Evolutionary conservation across 2,888 invertebrate genomes (phyloP).

Genomic region (Lepidonotus clava): DNA sequence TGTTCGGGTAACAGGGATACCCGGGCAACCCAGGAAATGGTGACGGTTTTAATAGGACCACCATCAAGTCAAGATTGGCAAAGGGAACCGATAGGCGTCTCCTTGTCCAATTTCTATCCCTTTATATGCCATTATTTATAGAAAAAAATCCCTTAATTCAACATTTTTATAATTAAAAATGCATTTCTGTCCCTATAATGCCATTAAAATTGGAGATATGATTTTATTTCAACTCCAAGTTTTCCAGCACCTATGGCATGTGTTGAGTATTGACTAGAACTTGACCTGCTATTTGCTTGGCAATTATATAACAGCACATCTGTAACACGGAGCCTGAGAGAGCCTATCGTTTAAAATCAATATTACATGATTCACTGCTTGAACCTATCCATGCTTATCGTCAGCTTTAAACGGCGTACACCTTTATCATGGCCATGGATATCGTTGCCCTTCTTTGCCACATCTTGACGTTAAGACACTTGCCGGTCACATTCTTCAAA

Average conservation of each 20-base stretch:
- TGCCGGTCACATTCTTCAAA: neutral
- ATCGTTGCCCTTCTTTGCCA: conserved; percentile 35
- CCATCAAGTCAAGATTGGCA: conserved; percentile 51
- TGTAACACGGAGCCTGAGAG: too few species aligned
- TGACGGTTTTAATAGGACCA: neutral
- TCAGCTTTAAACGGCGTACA: too few species aligned
- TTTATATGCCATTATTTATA: neutral
- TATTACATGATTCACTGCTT: too few species aligned
- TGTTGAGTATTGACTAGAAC: neutral
- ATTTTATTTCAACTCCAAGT: neutral
- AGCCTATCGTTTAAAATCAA: too few species aligned
- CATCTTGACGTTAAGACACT: neutral
- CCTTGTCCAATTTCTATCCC: conserved; percentile 43
- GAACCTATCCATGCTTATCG: too few species aligned
- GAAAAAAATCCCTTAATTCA: too few species aligned
- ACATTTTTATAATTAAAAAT: too few species aligned
- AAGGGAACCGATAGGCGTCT: conserved; percentile 21
- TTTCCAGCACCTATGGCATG: neutral
- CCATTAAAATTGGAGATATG: too few species aligned
- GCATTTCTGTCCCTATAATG: too few species aligned
- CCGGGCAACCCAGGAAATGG: neutral
- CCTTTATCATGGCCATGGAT: too few species aligned
- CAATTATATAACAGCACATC: too few species aligned
- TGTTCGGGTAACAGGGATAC: conserved; percentile 19
- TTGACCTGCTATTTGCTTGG: neutral